Evolutionary conservation across 2,113 vertebrate species (phyloP), one percentile per base, ranked within the genome.

Genomic region (Hypocryptadius cinnamomeus): DNA sequence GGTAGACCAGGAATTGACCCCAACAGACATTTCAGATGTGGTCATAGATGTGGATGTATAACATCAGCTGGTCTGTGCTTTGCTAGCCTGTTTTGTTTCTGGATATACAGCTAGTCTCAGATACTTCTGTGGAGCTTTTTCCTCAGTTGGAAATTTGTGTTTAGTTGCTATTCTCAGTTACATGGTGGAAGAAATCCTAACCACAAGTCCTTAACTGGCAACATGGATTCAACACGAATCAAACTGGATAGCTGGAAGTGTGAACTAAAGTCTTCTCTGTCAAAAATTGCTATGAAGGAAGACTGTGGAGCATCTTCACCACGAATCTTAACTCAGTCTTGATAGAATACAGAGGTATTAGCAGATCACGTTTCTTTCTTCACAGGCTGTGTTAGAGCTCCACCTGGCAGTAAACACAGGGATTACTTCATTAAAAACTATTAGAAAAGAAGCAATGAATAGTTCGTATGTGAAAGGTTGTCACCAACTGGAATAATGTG

Each of bases 391-490:
- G 80, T 94, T 94, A 90, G 90, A 73, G 93, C 95, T 89, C 95
- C 96, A 96, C 59, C 96, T 96, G 91, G 57, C 93, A 96, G 92
- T 25, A 89, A 89, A 69, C 5, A 39, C 28, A 74, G 79, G 65
- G 42, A 96, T 90, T 72, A 19, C 70, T 9, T 9, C 11, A 7
- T 59, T 48, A 23, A 65, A 79, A 86, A 24, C 8, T 14, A 3
- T 37, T 60, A 3, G 39, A 70, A 51, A 73, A 37, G 8, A 39
- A 33, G 15, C 40, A 30, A 1, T 44, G 12, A 25, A 5, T 37
- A 13, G 8, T 51, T 51, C 3, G 5, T 44, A 30, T 8, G 27
- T 44, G 21, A 77, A 91, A 66, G 1, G 1, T 6, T 50, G 8
- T 66, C 19, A 40, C 37, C 18, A 60, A 6, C 10, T 45, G 42